Evolutionary conservation across 2,797 vertebrate genomes (phyloP), one percentile per base, ranked within the genome.

Genomic region (Stomatorhinus walkeri): DNA sequence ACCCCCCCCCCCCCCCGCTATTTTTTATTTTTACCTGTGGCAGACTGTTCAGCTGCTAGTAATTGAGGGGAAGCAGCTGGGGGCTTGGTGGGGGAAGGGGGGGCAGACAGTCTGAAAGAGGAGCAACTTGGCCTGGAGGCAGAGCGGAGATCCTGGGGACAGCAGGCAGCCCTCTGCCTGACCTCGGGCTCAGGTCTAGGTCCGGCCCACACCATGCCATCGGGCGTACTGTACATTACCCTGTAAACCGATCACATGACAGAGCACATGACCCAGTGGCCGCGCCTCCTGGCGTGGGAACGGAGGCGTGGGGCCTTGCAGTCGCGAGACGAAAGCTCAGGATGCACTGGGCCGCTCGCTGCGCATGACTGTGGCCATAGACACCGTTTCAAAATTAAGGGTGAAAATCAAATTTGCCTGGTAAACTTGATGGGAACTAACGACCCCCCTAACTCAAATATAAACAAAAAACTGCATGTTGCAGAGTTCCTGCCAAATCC

Each of bases 21-120:
- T 84, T 84, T 84, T 48, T 84, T 84, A 51, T 84, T 84, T 48
- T 84, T 84, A 84, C 46, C 46, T 48, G 43, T 84, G 46, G 43
- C 46, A 84, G 43, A 22, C 43, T 48, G 19, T 84, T 84, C 46
- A 51, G 43, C 40, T 48, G 81, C 46, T 51, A 51, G 81, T 84
- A 84, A 84, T 51, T 84, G 81, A 48, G 46, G 81, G 81, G 46
- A 48, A 84, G 81, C 46, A 84, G 81, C 81, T 79, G 72, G 72
- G 72, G 72, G 72, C 40, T 40, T 40, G 72, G 36, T 79, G 16
- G 16, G 72, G n/a, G 8, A 8, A 19, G 79, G 3, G n/a, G 46
- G 40, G 81, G 46, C 81, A 48, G 46, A 84, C 36, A 14, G 19
- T 19, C 81, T 48, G 40, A 22, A 10, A 24, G 19, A 84, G 48